Evolutionary conservation across 2,113 vertebrate genomes (phyloP).

Genomic region (Struthidea cinerea): DNA sequence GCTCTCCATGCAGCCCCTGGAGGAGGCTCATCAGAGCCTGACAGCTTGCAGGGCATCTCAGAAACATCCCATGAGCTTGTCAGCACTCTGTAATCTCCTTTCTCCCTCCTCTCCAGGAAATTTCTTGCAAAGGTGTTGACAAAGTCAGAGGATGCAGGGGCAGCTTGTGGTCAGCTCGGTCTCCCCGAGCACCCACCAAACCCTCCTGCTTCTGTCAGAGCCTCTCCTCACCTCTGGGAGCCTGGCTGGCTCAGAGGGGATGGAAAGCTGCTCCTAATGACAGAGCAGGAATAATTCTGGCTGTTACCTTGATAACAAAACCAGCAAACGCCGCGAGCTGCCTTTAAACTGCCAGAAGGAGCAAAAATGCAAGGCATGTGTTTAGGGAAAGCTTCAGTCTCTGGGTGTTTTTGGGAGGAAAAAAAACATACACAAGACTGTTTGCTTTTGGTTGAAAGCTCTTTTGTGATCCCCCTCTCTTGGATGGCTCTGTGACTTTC

Average conservation of each 20-base stretch:
- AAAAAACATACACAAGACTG: not conserved
- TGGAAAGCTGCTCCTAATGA: not conserved
- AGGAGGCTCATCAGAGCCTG: not conserved
- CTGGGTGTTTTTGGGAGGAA: not conserved
- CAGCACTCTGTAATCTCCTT: not conserved
- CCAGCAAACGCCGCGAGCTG: rapidly evolving
- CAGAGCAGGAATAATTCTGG: not conserved
- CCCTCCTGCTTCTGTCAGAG: not conserved
- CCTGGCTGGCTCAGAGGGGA: not conserved
- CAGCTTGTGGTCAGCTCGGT: not conserved
- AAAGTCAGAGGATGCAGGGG: not conserved
- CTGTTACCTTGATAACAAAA: not conserved
- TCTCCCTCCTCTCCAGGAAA: not conserved
- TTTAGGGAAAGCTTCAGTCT: not conserved
- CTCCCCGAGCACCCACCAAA: not conserved
- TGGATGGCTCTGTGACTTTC: not conserved
- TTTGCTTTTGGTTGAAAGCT: constrained; percentile 17
- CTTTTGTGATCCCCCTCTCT: not conserved
- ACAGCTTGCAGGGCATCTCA: not conserved
- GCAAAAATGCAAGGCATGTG: not conserved
- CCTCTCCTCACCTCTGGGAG: not conserved
- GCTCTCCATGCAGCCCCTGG: not conserved
- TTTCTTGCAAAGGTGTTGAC: not conserved
- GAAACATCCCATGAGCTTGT: not conserved
- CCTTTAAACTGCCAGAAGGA: not conserved